These are phyloP conservation scores for Pseudobourletiella spinata DNA, from an alignment of 1,140 invertebrate species.

Conservation along the genomic window DNA sequence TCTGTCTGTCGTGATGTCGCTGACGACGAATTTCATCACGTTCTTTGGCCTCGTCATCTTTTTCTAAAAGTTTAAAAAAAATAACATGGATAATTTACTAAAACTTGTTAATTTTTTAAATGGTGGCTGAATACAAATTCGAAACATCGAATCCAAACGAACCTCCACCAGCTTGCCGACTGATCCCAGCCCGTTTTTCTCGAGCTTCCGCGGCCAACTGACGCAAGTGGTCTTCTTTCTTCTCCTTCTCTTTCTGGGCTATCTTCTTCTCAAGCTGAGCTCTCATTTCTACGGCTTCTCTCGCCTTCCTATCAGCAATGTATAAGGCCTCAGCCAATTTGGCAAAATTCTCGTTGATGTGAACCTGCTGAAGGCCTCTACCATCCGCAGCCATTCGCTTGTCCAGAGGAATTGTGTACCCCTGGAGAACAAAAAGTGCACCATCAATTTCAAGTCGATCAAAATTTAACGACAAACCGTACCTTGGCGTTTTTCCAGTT, in stretches of 20 bases:
- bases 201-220: conserved; percentile 90
- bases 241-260: conserved; percentile 96
- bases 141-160: conserved; percentile 1
- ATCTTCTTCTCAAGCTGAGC: conserved; percentile 93
- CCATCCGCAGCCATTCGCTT: conserved; percentile 98
- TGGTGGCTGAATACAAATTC: too few species aligned
- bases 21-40: conserved; percentile 82
- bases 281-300: conserved; percentile 92
- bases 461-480: too few species aligned
- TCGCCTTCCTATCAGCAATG: conserved; percentile 91
- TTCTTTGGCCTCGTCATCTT: conserved; percentile 68
- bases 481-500: conserved; percentile 99
- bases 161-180: conserved; percentile 41
- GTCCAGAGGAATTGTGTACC: conserved; percentile 96
- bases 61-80: conserved; percentile 43
- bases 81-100: conserved; percentile 4
- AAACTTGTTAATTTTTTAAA: too few species aligned
- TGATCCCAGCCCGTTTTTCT: conserved; percentile 84
- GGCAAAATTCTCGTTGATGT: conserved; percentile 99
- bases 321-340: conserved; percentile 95
- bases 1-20: conserved; percentile 79
- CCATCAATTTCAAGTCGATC: too few species aligned
- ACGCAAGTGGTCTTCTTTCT: conserved; percentile 90
- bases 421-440: conserved; percentile 43
- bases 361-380: conserved; percentile 88